Percentiles rank a stretch among this genome's conserved stretches.
Evolutionary conservation across 2,888 invertebrate genomes (phyloP).

Genomic region (Unio delphinus): DNA sequence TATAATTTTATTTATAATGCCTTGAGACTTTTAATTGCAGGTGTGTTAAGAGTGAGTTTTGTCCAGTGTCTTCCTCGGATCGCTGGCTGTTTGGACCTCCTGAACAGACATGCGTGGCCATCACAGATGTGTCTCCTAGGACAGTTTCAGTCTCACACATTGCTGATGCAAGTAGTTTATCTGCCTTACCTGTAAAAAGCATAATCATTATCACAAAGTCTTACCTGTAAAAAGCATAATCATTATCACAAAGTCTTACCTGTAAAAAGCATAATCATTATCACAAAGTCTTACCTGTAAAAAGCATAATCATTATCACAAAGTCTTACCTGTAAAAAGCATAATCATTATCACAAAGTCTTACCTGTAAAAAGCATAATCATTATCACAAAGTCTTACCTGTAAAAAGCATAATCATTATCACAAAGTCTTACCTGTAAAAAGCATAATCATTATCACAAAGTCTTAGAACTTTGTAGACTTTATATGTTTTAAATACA

Average conservation of each 20-base stretch:
- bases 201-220: background rate
- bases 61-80: slow-evolving; percentile 38
- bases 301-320: background rate
- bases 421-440: too few species aligned
- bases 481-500: too few species aligned
- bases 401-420: background rate
- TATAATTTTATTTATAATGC: too few species aligned
- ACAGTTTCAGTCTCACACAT: slow-evolving; percentile 54
- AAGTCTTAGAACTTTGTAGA: too few species aligned
- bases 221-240: too few species aligned
- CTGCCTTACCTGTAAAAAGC: too few species aligned
- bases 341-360: background rate
- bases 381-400: background rate
- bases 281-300: too few species aligned
- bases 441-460: background rate
- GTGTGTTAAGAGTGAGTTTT: too few species aligned
- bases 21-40: too few species aligned
- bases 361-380: too few species aligned
- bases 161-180: slow-evolving; percentile 33
- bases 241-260: background rate
- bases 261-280: background rate
- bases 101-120: slow-evolving; percentile 52
- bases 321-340: too few species aligned
- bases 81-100: slow-evolving; percentile 51
- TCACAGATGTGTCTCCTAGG: slow-evolving; percentile 58